These are phyloP conservation scores for Loris lydekkerianus DNA, from an alignment of 2,797 vertebrate genomes.

Conservation along the genomic window DNA sequence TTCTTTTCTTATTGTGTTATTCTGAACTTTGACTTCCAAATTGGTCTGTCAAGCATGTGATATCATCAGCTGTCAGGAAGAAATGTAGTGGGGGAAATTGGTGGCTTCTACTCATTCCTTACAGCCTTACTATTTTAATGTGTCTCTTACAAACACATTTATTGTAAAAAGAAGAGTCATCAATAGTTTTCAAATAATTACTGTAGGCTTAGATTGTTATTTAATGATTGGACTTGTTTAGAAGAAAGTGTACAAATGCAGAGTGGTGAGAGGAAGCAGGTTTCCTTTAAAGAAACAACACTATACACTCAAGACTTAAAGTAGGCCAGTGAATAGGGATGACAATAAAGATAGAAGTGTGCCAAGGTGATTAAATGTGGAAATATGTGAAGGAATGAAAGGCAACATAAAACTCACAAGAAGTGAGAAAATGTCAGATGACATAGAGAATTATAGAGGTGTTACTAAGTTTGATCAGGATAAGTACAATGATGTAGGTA, in stretches of 20 bases:
- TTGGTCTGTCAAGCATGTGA: slow-evolving; percentile 2
- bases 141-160: not conserved
- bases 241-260: slow-evolving; percentile 33
- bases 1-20: not conserved
- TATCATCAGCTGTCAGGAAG: not conserved
- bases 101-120: not conserved
- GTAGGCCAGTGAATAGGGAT: not conserved
- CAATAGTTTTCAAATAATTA: slow-evolving; percentile 36
- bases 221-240: slow-evolving; percentile 21
- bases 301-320: not conserved
- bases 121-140: slow-evolving; percentile 30
- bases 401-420: not conserved
- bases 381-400: slow-evolving; percentile 24
- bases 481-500: not conserved
- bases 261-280: not conserved
- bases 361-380: slow-evolving; percentile 8
- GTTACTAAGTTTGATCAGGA: not conserved
- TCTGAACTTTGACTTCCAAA: slow-evolving; percentile 28
- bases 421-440: slow-evolving; percentile 14
- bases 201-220: slow-evolving; percentile 6
- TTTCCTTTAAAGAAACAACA: slow-evolving; percentile 49
- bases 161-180: slow-evolving; percentile 39
- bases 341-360: not conserved
- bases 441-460: slow-evolving; percentile 30
- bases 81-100: not conserved